Evolutionary conservation across 2,888 invertebrate genomes (phyloP).

Genomic region (Meteorus colon): DNA sequence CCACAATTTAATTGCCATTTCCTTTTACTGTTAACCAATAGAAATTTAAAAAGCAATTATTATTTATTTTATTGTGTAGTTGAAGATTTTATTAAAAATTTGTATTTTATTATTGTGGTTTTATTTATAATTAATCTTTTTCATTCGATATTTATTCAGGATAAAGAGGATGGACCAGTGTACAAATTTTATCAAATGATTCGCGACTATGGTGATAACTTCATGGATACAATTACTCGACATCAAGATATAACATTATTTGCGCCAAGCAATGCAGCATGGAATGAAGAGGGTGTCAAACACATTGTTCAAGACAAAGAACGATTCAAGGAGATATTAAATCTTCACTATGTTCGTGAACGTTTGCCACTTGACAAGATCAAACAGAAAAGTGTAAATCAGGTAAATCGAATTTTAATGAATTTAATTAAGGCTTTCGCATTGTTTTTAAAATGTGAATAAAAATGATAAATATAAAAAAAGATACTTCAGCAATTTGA

Average conservation of each 20-base stretch:
- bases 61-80: neutral
- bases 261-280: conserved; percentile 92
- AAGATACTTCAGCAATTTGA: neutral
- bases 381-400: conserved; percentile 80
- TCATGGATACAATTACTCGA: conserved; percentile 81
- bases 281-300: conserved; percentile 84
- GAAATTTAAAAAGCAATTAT: too few relatives aligned
- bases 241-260: conserved; percentile 88
- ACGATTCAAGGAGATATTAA: conserved; percentile 84
- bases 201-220: conserved; percentile 84
- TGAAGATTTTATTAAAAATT: neutral
- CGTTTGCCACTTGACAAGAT: conserved; percentile 85
- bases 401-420: conserved; percentile 75
- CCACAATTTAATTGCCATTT: neutral
- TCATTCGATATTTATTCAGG: conserved; percentile 73
- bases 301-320: conserved; percentile 80
- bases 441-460: neutral
- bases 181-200: conserved; percentile 89
- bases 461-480: conserved; percentile 12
- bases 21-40: too few relatives aligned
- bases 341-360: conserved; percentile 87
- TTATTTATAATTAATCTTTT: neutral
- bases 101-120: conserved; percentile 2
- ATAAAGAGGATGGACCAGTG: conserved; percentile 84
- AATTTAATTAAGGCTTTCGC: neutral